Percentiles rank a stretch among this genome's conserved stretches.
Evolutionary conservation across 2,888 invertebrate genomes (phyloP).

Genomic region (Epistrophe grossulariae): DNA sequence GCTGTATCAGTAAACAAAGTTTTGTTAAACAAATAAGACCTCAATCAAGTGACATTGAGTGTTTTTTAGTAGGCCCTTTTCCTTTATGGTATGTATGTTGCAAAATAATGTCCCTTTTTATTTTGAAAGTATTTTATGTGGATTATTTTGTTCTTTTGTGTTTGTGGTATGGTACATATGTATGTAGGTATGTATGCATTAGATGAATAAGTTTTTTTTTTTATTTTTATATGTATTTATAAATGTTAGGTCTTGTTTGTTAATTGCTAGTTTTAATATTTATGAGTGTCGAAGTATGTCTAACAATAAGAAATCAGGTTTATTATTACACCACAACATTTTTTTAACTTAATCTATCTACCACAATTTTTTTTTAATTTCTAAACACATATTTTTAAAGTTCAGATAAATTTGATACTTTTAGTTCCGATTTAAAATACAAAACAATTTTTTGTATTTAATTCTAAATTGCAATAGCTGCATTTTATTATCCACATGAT

Average conservation of each 20-base stretch:
- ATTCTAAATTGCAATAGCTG: no score
- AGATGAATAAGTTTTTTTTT: conserved; percentile 2
- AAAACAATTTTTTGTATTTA: no score
- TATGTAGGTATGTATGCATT: neutral
- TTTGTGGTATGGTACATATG: neutral
- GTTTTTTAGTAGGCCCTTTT: neutral
- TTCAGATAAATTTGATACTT: no score
- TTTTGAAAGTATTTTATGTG: conserved; percentile 7
- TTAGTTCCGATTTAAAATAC: no score
- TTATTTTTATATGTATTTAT: neutral
- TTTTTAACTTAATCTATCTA: no score
- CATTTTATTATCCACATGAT: no score
- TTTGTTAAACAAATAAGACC: neutral
- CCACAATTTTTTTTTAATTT: no score
- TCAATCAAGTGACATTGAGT: neutral
- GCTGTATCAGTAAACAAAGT: no score
- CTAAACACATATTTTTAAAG: no score
- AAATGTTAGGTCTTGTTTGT: conserved; percentile 21
- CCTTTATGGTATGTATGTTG: neutral
- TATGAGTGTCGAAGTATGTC: conserved; percentile 20
- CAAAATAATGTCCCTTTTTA: conserved; percentile 6
- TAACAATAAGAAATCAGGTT: conserved; percentile 31
- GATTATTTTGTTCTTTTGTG: neutral
- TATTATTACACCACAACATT: neutral
- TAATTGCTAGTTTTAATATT: conserved; percentile 30